Base-by-base conservation (phyloP, 2,888 invertebrate species). In the Bombyx huttoni region DNA sequence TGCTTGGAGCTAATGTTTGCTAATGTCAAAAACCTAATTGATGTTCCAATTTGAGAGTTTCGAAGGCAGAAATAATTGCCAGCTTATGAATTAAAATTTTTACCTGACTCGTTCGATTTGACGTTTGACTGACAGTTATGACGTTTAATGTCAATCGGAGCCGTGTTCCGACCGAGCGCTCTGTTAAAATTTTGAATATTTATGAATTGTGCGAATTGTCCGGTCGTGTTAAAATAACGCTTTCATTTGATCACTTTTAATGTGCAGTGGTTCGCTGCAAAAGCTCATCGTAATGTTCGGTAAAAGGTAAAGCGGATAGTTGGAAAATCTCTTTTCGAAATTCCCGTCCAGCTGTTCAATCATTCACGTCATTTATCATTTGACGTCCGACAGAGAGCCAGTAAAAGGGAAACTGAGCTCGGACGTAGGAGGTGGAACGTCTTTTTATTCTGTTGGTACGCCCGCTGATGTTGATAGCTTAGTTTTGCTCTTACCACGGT, bases 81-180 rank as follows among this genome's bases (percentile, higher is more conserved):
- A 40, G 40, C 12, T 0, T 40, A 35, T 40, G 12, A 46, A 50
- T 50, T 50, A 50, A 13, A 24, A 46, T 50, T 50, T 50, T 46
- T 46, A 50, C 68, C 72, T 40, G 40, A 40, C 40, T 40, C 73
- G 73, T 79, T 76, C 74, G 72, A 73, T 73, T 68, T 66, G 70
- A 73, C 78, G 70, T 60, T 62, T 78, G 84, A 85, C 79, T 80
- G 84, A 84, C 80, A 73, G 73, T 72, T 68, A 66, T 71, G 76
- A 78, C 76, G 73, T 74, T 75, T 73, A 74, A 73, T 79, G 83
- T 81, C 84, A 83, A 81, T 83, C 82, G 81, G 71, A 70, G 64
- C 63, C 64, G 61, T 70, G 72, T 71, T 68, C 71, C 74, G 72
- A 78, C 77, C 83, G 82, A 80, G 81, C 83, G 71, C 78, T 73